Evolutionary conservation across 2,888 invertebrate species (phyloP), one percentile per base, ranked within the genome.

Genomic region (Lasioglossum vierecki): DNA sequence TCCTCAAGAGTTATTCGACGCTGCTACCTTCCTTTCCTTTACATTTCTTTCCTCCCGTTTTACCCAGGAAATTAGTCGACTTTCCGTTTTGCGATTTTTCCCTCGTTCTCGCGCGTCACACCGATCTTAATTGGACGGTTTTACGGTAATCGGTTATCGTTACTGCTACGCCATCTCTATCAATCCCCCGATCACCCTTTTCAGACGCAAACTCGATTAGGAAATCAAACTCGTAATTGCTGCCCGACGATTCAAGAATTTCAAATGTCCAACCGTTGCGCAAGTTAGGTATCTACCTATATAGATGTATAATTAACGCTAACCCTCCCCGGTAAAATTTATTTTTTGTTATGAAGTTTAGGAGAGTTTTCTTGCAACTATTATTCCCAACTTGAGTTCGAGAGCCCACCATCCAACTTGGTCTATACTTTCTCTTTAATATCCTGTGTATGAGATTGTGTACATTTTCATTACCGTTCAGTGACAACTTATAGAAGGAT

Each of bases 61-160:
- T 66, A 15, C 9, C 35, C 1, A n/a, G 46, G 68, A 73, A 70
- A 84, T 85, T 84, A 80, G 85, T 26, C 79, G 79, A 15, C 22
- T 26, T 70, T 4, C 39, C 18, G 6, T 79, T 80, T 75, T 57
- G 35, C 71, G 4, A 84, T 78, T 73, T 49, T 57, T 49, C 35
- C 63, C 41, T 46, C 76, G 83, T 77, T 41, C 46, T 18, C 41
- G 49, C 39, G 53, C 15, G 26, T 63, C 30, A 41, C 60, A 11
- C 46, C 15, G 15, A 41, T 18, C 76, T 83, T 83, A 82, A 83
- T 76, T 73, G 63, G 39, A 39, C 30, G 39, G 53, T 73, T 68
- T 73, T 82, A 76, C 53, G 53, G 76, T 82, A 66, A 81, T 72
- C 76, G 71, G 71, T 39, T 44, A n/a, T 22, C 44, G 63, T 66